Evolutionary conservation across 2,888 invertebrate species (phyloP).

Genomic region (Lomographa bimaculata): DNA sequence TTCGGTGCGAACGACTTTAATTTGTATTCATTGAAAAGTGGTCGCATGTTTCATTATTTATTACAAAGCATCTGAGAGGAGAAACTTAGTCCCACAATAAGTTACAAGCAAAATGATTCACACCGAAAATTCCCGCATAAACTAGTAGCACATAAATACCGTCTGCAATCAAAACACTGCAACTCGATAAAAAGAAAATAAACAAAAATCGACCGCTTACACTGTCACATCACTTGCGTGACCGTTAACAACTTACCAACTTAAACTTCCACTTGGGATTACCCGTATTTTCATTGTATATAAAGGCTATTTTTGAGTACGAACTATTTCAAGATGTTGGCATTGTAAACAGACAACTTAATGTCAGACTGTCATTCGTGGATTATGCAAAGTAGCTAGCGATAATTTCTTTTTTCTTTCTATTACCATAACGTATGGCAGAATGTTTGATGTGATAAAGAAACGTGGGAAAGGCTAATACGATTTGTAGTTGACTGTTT

Average conservation of each 20-base stretch:
- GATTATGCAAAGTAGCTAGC: conserved; percentile 74
- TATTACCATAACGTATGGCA: conserved; percentile 69
- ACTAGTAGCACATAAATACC: conserved; percentile 29
- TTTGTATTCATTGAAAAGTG: too few species aligned
- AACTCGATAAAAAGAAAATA: conserved; percentile 40
- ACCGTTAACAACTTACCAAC: conserved; percentile 51
- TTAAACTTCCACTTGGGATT: conserved; percentile 10
- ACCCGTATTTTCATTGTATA: conserved; percentile 24
- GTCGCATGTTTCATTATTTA: too few species aligned
- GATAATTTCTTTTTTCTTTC: conserved; percentile 68
- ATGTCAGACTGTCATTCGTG: conserved; percentile 63
- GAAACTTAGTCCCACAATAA: conserved; percentile 13
- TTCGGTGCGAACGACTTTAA: too few species aligned
- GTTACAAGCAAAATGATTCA: conserved; percentile 11
- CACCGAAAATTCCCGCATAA: conserved; percentile 25
- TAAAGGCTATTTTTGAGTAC: conserved; percentile 28
- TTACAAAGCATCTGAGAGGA: too few species aligned
- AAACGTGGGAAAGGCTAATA: conserved; percentile 73
- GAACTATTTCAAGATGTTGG: conserved; percentile 32
- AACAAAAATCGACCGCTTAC: conserved; percentile 43
- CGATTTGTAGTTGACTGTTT: conserved; percentile 25
- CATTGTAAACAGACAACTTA: conserved; percentile 61
- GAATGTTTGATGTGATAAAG: conserved; percentile 65
- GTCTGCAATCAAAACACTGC: conserved; percentile 34
- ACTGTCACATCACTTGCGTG: conserved; percentile 53